Evolutionary conservation across 2,888 invertebrate genomes (phyloP), one percentile per base, ranked within the genome.

Genomic region (Toxonevra muliebris): DNA sequence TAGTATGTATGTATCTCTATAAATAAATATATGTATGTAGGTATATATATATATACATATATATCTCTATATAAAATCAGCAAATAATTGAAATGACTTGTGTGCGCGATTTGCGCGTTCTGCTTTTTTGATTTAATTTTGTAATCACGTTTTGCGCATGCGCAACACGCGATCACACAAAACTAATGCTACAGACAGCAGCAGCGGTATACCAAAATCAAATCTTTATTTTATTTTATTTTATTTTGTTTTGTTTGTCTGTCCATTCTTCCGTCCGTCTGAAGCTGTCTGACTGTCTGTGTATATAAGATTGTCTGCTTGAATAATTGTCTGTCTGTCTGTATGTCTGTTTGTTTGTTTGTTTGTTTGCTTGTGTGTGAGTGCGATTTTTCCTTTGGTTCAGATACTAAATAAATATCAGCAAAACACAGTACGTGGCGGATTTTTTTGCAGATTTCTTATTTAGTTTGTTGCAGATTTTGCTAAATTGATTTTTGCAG

Each of bases 41-140:
- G n/a, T 30, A 30, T 30, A 30, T 30, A 30, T 30, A 7, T 30
- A 30, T 30, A 30, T 4, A 7, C 7, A 30, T 30, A 7, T 30
- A 7, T 30, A 30, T 30, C 30, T 30, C 30, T 30, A 30, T 30
- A 30, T 30, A 70, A 66, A 63, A 68, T 70, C 61, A 64, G 61
- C 68, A 70, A 61, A 70, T 70, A 70, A 70, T 68, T 70, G 68
- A 70, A 70, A 70, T 68, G 66, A 66, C 70, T 68, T 60, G 66
- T 30, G 30, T 30, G 30, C 30, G 30, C 61, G 53, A 12, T 12
- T 12, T 48, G 15, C 48, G 48, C 15, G 48, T 48, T n/a, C 48
- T 48, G 13, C 12, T 48, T n/a, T 48, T 48, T 15, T 15, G 15
- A 12, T 48, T 48, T 12, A 12, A 15, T 15, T n/a, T 48, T 48